Conservation (phyloP, 2,888 invertebrate genomes). For the Sialis lutaria region DNA sequence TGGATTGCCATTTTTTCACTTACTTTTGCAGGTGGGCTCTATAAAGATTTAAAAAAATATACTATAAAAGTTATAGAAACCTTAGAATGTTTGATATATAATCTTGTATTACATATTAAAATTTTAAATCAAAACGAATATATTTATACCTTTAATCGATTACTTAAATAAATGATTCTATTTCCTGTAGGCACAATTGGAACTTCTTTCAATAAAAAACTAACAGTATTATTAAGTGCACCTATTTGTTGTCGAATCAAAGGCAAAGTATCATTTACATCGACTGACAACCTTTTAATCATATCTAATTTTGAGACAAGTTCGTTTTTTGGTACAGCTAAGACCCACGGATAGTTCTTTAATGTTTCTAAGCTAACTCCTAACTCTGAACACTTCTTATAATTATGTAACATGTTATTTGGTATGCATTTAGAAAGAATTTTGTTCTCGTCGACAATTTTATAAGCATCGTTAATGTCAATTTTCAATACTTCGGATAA, state of each 20-base stretch:
- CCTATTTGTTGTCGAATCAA: conserved; percentile 12
- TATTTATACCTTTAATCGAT: conserved; percentile 15
- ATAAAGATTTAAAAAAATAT: too few relatives aligned
- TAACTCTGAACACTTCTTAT: too few relatives aligned
- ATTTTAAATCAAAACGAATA: conserved; percentile 1
- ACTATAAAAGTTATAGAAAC: too few relatives aligned
- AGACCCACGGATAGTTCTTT: conserved; percentile 15
- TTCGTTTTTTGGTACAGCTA: conserved; percentile 12
- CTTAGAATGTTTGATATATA: too few relatives aligned
- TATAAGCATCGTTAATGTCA: too few relatives aligned
- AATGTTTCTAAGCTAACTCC: too few relatives aligned
- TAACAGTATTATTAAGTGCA: conserved; percentile 11
- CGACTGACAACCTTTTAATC: conserved; percentile 14
- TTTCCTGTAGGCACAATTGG: conserved; percentile 9
- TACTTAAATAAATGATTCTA: conserved; percentile 11
- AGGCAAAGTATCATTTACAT: conserved; percentile 15
- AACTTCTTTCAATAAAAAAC: conserved; percentile 8
- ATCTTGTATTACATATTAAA: too few relatives aligned
- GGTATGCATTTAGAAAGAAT: too few relatives aligned
- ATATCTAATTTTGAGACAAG: conserved; percentile 14
- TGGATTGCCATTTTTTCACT: conserved; percentile 12
- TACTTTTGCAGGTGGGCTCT: conserved; percentile 14
- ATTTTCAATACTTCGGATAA: too few relatives aligned
- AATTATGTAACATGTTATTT: too few relatives aligned
- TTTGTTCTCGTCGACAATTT: too few relatives aligned